A percentile compares a stretch with the other conserved stretches of the same genome.
phyloP scores from a whole-genome alignment of 2,113 vertebrate genomes.

The Callionymus lyra region DNA sequence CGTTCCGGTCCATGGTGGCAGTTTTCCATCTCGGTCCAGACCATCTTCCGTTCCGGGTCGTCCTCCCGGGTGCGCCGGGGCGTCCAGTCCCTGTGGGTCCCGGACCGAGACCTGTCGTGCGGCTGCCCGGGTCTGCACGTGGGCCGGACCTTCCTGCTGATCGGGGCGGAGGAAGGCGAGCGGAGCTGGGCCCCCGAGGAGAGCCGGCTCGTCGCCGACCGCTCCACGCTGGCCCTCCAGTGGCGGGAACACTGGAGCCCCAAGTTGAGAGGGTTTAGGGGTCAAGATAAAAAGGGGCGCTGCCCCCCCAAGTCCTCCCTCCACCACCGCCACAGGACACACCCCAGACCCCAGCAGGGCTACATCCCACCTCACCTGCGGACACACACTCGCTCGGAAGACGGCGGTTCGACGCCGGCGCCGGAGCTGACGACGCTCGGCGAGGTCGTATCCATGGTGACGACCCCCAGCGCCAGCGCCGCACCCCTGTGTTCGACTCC shows the following conservation, averaged over 20 bases:
- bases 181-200: slow-evolving; percentile 66
- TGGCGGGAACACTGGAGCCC: slow-evolving; percentile 83
- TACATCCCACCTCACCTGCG: slow-evolving; percentile 65
- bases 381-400: slow-evolving; percentile 19
- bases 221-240: slow-evolving; percentile 73
- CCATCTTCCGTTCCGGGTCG: slow-evolving; percentile 66
- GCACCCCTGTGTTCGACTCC: slow-evolving; percentile 30
- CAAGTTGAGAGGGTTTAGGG: slow-evolving; percentile 75
- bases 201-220: slow-evolving; percentile 73
- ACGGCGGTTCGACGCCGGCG: slow-evolving; percentile 2
- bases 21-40: slow-evolving; percentile 71
- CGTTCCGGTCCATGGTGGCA: slow-evolving; percentile 75
- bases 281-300: slow-evolving; percentile 72
- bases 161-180: slow-evolving; percentile 58
- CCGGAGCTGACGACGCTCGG: neutral
- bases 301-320: slow-evolving; percentile 50
- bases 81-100: slow-evolving; percentile 75
- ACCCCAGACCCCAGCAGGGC: slow-evolving; percentile 22
- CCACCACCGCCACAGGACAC: slow-evolving; percentile 7
- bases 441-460: neutral
- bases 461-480: neutral
- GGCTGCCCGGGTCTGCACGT: slow-evolving; percentile 75
- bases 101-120: slow-evolving; percentile 71
- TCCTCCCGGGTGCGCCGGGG: slow-evolving; percentile 62
- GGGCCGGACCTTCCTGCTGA: slow-evolving; percentile 68